Evolutionary conservation across 1,140 invertebrate genomes (phyloP).

Genomic region (Ctenoplectra terminalis): DNA sequence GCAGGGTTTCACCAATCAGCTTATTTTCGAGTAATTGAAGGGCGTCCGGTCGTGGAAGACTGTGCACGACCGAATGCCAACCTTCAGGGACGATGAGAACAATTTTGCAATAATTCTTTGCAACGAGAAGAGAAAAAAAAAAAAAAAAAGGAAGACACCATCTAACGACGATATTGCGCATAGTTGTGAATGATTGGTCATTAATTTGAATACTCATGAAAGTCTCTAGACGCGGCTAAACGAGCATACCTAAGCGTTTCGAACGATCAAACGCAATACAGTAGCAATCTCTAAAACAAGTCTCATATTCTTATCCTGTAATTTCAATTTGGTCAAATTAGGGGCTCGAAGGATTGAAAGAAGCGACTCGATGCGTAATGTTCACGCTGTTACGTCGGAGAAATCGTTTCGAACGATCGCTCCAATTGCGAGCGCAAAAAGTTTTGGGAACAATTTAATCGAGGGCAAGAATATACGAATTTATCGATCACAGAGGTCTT

Average conservation of each 20-base stretch:
- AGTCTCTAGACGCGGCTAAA: neutral
- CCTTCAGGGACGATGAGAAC: conserved; percentile 49
- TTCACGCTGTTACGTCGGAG: no score
- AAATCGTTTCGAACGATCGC: conserved; percentile 16
- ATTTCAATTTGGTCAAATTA: conserved; percentile 1
- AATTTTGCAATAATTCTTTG: conserved; percentile 12
- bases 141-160: neutral
- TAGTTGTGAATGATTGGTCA: neutral
- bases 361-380: neutral
- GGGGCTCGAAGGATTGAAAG: no score
- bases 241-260: no score
- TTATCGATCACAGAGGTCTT: conserved; percentile 18
- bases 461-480: neutral
- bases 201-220: neutral
- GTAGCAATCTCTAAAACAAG: no score
- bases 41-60: conserved; percentile 62
- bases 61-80: conserved; percentile 41
- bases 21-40: conserved; percentile 70
- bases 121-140: neutral
- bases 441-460: neutral
- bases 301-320: no score
- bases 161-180: neutral
- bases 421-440: conserved; percentile 27
- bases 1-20: conserved; percentile 66
- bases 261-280: no score